A percentile compares a stretch with the other conserved stretches of the same genome.
phyloP scores from a whole-genome alignment of 2,888 invertebrate species.

The Augochlorella aurata region DNA sequence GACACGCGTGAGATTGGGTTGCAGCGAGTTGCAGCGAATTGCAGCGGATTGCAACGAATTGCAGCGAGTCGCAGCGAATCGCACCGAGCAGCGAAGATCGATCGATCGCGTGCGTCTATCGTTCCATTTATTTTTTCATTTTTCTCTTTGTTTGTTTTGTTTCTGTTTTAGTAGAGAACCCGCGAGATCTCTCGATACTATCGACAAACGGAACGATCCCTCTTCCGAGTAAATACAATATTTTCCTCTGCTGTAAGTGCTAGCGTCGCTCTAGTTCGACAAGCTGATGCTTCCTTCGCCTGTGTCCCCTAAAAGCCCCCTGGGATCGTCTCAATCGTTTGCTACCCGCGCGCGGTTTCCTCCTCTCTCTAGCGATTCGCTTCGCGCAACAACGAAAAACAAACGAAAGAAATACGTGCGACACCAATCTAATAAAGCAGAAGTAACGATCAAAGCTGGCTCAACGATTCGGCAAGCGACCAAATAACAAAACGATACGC shows the following conservation, averaged over 20 bases:
- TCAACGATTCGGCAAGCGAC: conserved; percentile 54
- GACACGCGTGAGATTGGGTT: conserved; percentile 30
- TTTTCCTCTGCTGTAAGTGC: conserved; percentile 18
- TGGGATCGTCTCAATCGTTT: conserved; percentile 25
- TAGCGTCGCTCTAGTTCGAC: conserved; percentile 1
- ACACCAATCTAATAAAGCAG: conserved; percentile 55
- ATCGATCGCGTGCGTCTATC: conserved; percentile 34
- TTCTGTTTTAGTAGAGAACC: conserved; percentile 33
- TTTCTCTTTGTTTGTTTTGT: conserved; percentile 15
- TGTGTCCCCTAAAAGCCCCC: conserved; percentile 43
- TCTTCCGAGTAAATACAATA: neutral
- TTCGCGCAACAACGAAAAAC: conserved; percentile 47
- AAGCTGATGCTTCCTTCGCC: conserved; percentile 21
- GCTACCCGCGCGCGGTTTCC: conserved; percentile 22
- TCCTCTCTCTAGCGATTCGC: conserved; percentile 32
- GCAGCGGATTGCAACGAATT: conserved; percentile 24
- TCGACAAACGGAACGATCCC: conserved; percentile 9
- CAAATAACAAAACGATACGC: conserved; percentile 30
- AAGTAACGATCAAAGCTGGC: conserved; percentile 60
- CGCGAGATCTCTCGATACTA: conserved; percentile 9
- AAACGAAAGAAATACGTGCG: conserved; percentile 59
- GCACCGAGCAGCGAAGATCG: conserved; percentile 53
- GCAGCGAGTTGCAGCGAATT: conserved; percentile 9
- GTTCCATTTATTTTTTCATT: conserved; percentile 31
- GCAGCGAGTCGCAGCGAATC: conserved; percentile 38